Conservation (phyloP, 2,797 vertebrate species). For the Sebastes nivosus region DNA sequence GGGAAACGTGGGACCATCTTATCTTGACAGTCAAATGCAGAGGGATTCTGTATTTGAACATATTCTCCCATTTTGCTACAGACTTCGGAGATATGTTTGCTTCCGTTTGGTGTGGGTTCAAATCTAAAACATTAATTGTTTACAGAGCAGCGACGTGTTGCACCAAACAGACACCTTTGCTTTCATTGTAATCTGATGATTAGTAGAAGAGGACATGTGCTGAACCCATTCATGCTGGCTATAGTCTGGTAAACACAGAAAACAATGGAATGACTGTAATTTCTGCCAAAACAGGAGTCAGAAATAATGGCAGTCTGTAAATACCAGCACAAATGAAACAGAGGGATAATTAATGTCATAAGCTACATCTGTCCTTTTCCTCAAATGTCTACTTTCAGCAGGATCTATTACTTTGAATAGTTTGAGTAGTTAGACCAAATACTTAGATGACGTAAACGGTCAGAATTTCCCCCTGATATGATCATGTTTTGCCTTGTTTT, state of each 20-base stretch:
- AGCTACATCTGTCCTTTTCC: not conserved
- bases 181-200: not conserved
- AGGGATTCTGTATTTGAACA: not conserved
- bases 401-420: not conserved
- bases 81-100: not conserved
- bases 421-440: not conserved
- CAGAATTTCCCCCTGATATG: too few species aligned
- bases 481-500: too few species aligned
- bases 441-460: too few species aligned
- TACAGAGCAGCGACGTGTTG: too few species aligned
- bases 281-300: not conserved
- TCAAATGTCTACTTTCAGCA: not conserved
- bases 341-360: not conserved
- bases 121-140: not conserved
- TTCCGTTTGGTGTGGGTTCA: not conserved
- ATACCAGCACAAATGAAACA: not conserved
- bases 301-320: not conserved
- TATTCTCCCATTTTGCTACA: not conserved
- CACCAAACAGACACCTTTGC: not conserved
- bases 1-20: not conserved
- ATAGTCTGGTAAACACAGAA: not conserved
- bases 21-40: constrained; percentile 16
- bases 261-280: not conserved
- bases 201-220: not conserved
- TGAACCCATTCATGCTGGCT: not conserved